phyloP scores from a whole-genome alignment of 1,140 invertebrate genomes.

The Papilio polyxenes region DNA sequence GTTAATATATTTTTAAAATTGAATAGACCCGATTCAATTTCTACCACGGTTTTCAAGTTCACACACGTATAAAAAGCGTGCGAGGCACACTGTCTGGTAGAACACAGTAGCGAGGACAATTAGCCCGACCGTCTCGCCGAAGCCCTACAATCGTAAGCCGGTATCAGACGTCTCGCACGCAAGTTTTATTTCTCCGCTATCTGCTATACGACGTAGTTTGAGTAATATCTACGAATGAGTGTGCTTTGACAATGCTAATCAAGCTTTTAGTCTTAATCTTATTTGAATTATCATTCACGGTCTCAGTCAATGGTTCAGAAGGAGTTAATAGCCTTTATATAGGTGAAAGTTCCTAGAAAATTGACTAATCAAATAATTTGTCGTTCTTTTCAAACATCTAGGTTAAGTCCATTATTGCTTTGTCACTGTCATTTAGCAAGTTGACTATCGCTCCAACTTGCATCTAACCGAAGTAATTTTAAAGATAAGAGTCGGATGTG shows the following conservation, averaged over 20 bases:
- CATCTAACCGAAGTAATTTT: neutral
- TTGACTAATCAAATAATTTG: no score
- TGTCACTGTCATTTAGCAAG: no score
- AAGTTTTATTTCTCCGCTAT: constrained; percentile 63
- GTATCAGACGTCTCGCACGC: constrained; percentile 62
- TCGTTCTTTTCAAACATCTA: no score
- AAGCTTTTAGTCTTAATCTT: no score
- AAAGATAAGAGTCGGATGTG: neutral
- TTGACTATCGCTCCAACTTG: no score
- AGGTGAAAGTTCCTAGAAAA: no score
- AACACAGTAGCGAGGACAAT: constrained; percentile 56
- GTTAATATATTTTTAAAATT: neutral
- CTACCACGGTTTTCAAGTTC: neutral
- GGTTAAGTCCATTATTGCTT: no score
- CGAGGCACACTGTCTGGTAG: constrained; percentile 37
- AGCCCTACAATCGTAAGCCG: constrained; percentile 67
- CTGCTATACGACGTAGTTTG: constrained; percentile 26
- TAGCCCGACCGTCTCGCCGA: constrained; percentile 66
- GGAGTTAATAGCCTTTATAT: no score
- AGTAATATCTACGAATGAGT: neutral
- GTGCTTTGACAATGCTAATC: no score
- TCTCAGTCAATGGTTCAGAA: no score
- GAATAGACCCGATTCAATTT: no score
- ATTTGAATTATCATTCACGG: no score
- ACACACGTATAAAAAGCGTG: constrained; percentile 33